These are phyloP conservation scores for Lasioglossum morio DNA, from an alignment of 2,888 invertebrate species.

Conservation along the genomic window DNA sequence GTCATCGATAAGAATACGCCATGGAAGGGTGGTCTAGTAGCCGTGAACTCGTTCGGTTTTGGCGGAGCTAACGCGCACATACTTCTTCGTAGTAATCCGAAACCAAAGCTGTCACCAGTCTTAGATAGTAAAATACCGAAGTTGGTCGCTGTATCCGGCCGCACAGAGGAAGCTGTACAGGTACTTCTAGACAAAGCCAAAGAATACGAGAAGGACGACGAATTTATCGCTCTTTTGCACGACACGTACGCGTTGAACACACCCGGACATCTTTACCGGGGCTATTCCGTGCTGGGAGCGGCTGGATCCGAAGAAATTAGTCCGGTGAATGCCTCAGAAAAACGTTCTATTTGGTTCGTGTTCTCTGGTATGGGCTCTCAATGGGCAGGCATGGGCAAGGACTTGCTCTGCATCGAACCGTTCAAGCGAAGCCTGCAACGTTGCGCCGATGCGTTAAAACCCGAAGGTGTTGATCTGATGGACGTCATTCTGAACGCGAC, in stretches of 20 bases:
- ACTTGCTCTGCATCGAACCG: constrained; percentile 92
- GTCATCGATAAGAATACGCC: constrained; percentile 93
- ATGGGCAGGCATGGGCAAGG: constrained; percentile 98
- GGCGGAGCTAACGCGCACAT: constrained; percentile 99
- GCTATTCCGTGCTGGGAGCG: constrained; percentile 90
- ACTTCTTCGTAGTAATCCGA: constrained; percentile 92
- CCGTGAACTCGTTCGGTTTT: constrained; percentile 98
- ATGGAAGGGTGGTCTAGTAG: constrained; percentile 96
- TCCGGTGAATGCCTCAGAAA: constrained; percentile 85
- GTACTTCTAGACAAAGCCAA: constrained; percentile 88
- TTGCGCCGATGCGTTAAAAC: constrained; percentile 91
- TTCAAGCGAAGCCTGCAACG: constrained; percentile 92
- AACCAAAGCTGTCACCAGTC: constrained; percentile 87
- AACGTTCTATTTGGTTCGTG: constrained; percentile 96
- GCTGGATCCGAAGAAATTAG: constrained; percentile 85
- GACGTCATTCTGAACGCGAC: constrained; percentile 91
- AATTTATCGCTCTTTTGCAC: constrained; percentile 91
- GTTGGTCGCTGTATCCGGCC: constrained; percentile 92
- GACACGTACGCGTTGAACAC: constrained; percentile 90
- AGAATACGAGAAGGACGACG: constrained; percentile 87
- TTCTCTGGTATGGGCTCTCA: constrained; percentile 99
- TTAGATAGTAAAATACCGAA: constrained; percentile 87
- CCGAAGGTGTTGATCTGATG: constrained; percentile 93
- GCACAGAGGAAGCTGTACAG: constrained; percentile 92
- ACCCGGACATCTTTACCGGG: constrained; percentile 92